Base-by-base conservation (phyloP, 1,140 invertebrate genomes). In the Ips nitidus region DNA sequence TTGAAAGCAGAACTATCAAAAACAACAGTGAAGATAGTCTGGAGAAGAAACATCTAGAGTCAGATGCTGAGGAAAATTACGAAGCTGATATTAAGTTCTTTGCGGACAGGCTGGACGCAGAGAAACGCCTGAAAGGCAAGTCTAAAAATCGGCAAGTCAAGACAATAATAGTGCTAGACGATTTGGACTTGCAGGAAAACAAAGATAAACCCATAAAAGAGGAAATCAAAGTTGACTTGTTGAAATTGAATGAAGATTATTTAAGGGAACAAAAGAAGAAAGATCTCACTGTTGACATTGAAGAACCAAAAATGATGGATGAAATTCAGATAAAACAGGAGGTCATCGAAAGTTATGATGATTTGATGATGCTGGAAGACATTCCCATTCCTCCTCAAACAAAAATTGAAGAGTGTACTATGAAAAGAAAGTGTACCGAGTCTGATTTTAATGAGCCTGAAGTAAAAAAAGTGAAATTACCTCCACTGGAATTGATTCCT, bases 221-320 rank as follows among this genome's bases (percentile, higher is more conserved):
- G n/a, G 66, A 64, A 42, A 40, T 64, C 6, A 72, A 72, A 64
- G 40, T 69, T 36, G 66, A 69, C 55, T 50, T 69, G 38, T 37
- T 69, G 7, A 65, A 65, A 56, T 57, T 71, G 47, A 72, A 72
- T 59, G 66, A 72, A 40, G 67, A 69, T 38, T 69, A 64, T 62
- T 67, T 68, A 52, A 65, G 47, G 36, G 45, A 73, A 47, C 53
- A 73, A 53, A 45, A 69, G 50, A 66, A 68, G 41, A 65, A 42
- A 53, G 61, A 70, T 50, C 58, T 56, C 4, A 8, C 3, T 43
- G 3, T 36, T 42, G 50, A 59, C 3, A 43, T 4, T 8, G 2
- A 6, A 61, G 45, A 7, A 6, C 5, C 41, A 52, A 63, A 36
- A 56, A 7, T n/a, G 41, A 59, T 4, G 56, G 38, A 36, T 2